Evolutionary conservation across 2,888 invertebrate genomes (phyloP), one percentile per base, ranked within the genome.

Genomic region (Neoaliturus tenellus): DNA sequence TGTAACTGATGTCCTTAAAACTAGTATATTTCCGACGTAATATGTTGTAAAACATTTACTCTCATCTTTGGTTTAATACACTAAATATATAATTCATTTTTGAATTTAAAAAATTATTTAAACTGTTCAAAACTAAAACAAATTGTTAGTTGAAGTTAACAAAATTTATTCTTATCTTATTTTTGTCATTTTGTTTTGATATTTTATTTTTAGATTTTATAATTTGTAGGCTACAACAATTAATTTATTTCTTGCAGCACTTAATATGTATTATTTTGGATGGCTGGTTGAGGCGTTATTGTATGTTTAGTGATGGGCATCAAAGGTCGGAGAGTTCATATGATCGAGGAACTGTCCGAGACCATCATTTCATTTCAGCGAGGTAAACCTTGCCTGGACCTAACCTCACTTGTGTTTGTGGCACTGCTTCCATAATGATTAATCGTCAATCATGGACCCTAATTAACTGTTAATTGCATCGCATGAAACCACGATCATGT

Each of bases 291-390:
- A n/a, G n/a, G n/a, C n/a, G n/a, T n/a, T n/a, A n/a, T n/a, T 51
- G 51, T 91, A 93, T 89, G 90, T 93, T 89, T 94, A 98, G 98
- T 98, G 94, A 98, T 98, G 98, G 98, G 98, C 93, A 98, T 98
- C 95, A 98, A 98, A 93, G 98, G 98, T 91, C 95, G 98, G 90
- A 94, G 98, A 91, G 98, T 98, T 92, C 98, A 98, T 93, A 97
- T 98, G 96, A 98, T 98, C 92, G 98, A 98, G 94, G 98, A 98
- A 93, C 95, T 98, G 92, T 98, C 98, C 93, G 98, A 98, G 93
- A 98, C 98, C 91, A 97, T 98, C 92, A 98, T 98, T 93, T 98
- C 98, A 91, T 98, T 98, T 94, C 98, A 98, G 95, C 95, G 98
- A 98, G 98, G 98, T 98, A 97, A 94, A 94, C 69, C 69, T 81